Base-by-base conservation (phyloP, 2,113 vertebrate genomes). In the Rhadina sibilatrix region DNA sequence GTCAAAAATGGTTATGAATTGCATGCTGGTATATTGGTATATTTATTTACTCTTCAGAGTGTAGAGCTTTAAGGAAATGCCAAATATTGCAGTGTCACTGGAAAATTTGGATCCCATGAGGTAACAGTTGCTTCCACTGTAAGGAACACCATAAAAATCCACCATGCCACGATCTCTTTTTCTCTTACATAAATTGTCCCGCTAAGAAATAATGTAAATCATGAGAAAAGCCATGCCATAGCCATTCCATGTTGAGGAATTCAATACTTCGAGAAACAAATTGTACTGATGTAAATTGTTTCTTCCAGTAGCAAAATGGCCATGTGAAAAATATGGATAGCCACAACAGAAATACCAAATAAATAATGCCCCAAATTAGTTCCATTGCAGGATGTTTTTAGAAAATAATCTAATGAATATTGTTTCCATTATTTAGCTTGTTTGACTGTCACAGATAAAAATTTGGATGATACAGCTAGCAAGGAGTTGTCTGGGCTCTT, bases 101-200 rank as follows among this genome's bases (percentile, higher is more conserved):
- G 52, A 61, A 87, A 72, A 38, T 3, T 24, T 64, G 20, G 19
- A 57, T 66, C 27, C 22, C 10, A 9, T 64, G 7, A 37, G 15
- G 16, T 69, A 50, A 47, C 33, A 56, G 3, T 42, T 74, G 25
- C 46, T 70, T 60, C 60, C 6, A 7, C 8, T 70, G 27, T 52
- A 15, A 93, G 46, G 27, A 70, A 4, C 37, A 30, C 37, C 27
- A 31, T 57, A 18, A 20, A 57, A 79, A 70, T 65, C 30, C 2
- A 5, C 77, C 4, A 6, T 30, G 22, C 23, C 21, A 16, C 0
- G 0, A 38, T 61, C 30, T 77, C 30, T 69, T 72, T 52, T 56
- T 59, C 42, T 46, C 10, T 68, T 30, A 9, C 1, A 0, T 14
- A 21, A 49, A 28, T 24, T 63, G 27, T 54, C 82, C 78, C 13